A percentile compares a stretch with the other conserved stretches of the same genome.
These are phyloP conservation scores for Leptoclinus maculatus DNA, from an alignment of 2,797 vertebrate species.

Conservation along the genomic window DNA sequence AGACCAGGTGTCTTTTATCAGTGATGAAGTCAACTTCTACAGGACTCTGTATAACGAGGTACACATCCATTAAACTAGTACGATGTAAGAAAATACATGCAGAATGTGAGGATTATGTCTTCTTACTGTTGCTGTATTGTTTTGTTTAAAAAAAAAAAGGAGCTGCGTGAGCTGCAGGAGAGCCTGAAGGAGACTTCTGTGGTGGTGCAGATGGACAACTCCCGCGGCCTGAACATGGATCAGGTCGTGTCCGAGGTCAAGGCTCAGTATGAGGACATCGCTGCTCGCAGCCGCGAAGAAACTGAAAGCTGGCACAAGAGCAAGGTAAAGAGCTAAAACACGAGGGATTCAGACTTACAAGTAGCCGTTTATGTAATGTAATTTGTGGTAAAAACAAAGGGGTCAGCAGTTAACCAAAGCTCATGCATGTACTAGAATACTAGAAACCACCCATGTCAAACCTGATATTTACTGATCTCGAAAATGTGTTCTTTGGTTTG, in stretches of 20 bases:
- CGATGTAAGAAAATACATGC: neutral
- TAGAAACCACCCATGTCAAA: neutral
- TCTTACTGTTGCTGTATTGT: slow-evolving; percentile 11
- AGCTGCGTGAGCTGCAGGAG: slow-evolving; percentile 86
- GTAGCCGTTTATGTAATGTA: neutral
- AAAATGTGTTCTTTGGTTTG: slow-evolving; percentile 11
- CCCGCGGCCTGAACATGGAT: slow-evolving; percentile 81
- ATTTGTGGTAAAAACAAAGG: neutral
- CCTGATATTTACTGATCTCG: slow-evolving; percentile 8
- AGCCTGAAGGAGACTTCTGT: slow-evolving; percentile 80
- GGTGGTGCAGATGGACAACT: slow-evolving; percentile 88
- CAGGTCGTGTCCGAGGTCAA: slow-evolving; percentile 80
- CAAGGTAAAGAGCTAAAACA: slow-evolving; percentile 81
- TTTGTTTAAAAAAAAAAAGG: slow-evolving; percentile 74
- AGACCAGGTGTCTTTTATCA: slow-evolving; percentile 67
- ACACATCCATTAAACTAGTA: slow-evolving; percentile 10
- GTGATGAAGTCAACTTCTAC: slow-evolving; percentile 83
- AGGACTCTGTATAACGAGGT: slow-evolving; percentile 85
- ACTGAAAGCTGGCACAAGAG: slow-evolving; percentile 88
- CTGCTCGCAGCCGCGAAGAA: slow-evolving; percentile 82
- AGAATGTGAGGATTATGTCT: neutral
- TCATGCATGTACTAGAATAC: neutral
- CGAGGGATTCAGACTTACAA: neutral
- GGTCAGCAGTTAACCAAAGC: neutral
- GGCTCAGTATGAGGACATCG: slow-evolving; percentile 80